phyloP scores from a whole-genome alignment of 2,113 vertebrate species.

The Scomber japonicus region DNA sequence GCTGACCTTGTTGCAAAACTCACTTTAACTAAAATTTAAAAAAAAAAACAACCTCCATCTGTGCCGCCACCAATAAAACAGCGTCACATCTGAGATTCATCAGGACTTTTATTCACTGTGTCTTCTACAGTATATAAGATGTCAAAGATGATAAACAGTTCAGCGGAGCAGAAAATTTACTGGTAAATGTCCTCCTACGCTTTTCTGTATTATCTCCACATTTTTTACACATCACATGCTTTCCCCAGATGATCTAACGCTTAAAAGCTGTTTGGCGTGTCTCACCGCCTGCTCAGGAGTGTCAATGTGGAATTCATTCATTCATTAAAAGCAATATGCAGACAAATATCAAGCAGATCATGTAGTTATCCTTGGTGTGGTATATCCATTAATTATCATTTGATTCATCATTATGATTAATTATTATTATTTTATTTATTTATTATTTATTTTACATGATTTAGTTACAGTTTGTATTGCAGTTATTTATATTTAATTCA shows the following conservation, averaged over 20 bases:
- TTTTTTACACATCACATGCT: slow-evolving; percentile 11
- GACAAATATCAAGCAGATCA: not conserved
- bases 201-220: not conserved
- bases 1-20: slow-evolving; percentile 17
- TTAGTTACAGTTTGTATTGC: no score
- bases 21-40: not conserved
- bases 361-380: not conserved
- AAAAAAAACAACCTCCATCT: no score
- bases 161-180: not conserved
- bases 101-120: not conserved
- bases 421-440: not conserved
- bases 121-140: not conserved
- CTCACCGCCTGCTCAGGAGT: not conserved
- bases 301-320: not conserved
- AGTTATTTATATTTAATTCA: not conserved
- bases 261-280: not conserved
- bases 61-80: no score
- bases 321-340: not conserved
- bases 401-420: not conserved
- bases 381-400: not conserved
- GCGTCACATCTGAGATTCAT: not conserved
- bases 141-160: not conserved
- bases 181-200: not conserved
- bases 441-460: no score
- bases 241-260: not conserved